Conservation (phyloP, 2,113 vertebrate species). For the Lonchura striata region DNA sequence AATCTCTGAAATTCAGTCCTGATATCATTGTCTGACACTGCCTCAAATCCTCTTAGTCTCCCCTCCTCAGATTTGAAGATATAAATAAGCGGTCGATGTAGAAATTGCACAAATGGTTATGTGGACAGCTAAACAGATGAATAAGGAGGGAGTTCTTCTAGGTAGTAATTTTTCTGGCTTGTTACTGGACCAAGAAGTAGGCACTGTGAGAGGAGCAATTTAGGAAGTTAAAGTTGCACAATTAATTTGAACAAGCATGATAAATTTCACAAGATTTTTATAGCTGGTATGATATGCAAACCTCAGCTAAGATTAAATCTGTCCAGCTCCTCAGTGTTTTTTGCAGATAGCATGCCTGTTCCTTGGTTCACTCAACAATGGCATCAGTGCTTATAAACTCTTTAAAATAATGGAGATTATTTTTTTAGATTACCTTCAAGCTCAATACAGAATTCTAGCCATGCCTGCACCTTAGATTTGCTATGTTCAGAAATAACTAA, state of each 20-base stretch:
- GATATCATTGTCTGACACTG: background rate
- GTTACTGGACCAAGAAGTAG: background rate
- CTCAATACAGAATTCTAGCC: background rate
- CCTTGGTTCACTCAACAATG: background rate
- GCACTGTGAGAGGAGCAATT: background rate
- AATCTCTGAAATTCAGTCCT: background rate
- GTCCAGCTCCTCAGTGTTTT: background rate
- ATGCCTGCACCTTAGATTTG: background rate
- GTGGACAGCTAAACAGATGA: background rate
- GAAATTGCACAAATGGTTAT: background rate
- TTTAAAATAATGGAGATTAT: background rate
- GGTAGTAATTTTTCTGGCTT: background rate
- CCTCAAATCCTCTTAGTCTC: background rate
- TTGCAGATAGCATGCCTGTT: background rate
- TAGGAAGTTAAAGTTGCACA: background rate
- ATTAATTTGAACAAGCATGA: background rate
- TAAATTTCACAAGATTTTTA: background rate
- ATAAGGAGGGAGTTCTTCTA: background rate
- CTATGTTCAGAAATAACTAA: background rate
- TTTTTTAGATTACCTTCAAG: conserved; percentile 3
- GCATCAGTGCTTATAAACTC: background rate
- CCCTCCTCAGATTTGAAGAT: background rate
- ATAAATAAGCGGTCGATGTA: background rate
- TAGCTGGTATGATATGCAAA: background rate
- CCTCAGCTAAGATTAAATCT: background rate